Base-by-base conservation (phyloP, 2,113 vertebrate genomes). In the Tiliqua scincoides region DNA sequence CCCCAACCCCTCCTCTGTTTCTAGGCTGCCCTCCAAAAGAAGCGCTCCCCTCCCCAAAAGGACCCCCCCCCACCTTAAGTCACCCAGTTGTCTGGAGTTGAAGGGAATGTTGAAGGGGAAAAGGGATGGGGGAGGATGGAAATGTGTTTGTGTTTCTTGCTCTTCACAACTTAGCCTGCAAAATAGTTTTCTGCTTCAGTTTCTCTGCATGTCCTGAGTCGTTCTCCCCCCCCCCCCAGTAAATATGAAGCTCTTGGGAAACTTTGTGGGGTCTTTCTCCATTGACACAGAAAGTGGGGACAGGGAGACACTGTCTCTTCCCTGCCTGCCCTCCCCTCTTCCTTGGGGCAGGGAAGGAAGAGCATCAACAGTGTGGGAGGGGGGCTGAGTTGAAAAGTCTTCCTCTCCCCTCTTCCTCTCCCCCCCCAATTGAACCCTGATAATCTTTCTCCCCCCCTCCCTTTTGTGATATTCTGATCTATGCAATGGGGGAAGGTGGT, bases 221-320 rank as follows among this genome's bases (percentile, higher is more conserved):
- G n/a, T n/a, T 21, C 59, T 30, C 59, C 3, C n/a, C 21, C 59
- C 18, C 12, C 17, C 23, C 80, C 8, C 57, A 83, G 27, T n/a
- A 37, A n/a, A 57, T 37, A 9, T 68, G 63, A 85, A 78, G 63
- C 75, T 85, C 75, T 3, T 86, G 85, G n/a, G 85, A 81, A 81
- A 86, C 70, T 86, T 80, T 74, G 59, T 20, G 32, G 54, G 23
- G 85, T 74, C 78, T 74, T 81, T 62, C 30, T 35, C 27, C 32
- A 37, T 43, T 65, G 68, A 30, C 59, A 27, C 30, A 30, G 52
- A 35, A 61, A 43, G 35, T 25, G 17, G 82, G 68, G 35, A 18
- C 27, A 40, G 48, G 7, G 37, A 21, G 65, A 83, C 11, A 27
- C 14, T 18, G 52, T 77, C 32, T 57, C 54, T 52, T 52, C 59